Conservation (phyloP, 2,888 invertebrate species). For the Panopea generosa region DNA sequence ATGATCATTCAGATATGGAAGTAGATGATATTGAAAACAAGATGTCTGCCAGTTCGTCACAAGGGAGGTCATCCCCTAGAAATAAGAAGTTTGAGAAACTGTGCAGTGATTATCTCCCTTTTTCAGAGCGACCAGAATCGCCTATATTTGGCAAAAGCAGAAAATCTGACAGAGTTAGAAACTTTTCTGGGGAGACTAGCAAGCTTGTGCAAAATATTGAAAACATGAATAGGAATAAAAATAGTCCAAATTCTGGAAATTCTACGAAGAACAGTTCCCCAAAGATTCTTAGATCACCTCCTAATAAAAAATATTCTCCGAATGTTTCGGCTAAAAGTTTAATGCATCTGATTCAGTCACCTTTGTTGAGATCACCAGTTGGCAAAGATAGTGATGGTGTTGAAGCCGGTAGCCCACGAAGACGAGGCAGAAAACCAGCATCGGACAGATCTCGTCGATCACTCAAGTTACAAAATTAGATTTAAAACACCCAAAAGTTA, state of each 20-base stretch:
- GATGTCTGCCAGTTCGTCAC: not conserved
- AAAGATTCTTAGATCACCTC: constrained; percentile 42
- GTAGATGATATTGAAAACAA: constrained; percentile 13
- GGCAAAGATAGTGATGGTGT: constrained; percentile 4
- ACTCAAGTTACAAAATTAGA: constrained; percentile 62
- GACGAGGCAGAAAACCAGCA: constrained; percentile 24
- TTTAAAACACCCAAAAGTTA: no score
- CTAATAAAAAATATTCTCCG: constrained; percentile 71
- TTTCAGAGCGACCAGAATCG: constrained; percentile 42
- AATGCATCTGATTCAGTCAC: constrained; percentile 76
- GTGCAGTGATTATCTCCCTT: constrained; percentile 27
- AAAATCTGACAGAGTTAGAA: constrained; percentile 15
- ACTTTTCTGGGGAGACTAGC: constrained; percentile 20
- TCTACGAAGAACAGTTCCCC: not conserved
- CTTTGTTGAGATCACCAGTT: constrained; percentile 63
- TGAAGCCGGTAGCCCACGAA: constrained; percentile 30
- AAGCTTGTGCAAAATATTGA: constrained; percentile 7
- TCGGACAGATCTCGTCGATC: constrained; percentile 62
- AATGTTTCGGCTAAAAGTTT: constrained; percentile 74
- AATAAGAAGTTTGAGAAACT: constrained; percentile 29
- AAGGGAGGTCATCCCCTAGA: constrained; percentile 20
- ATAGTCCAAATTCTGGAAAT: not conserved
- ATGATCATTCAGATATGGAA: not conserved
- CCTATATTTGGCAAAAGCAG: constrained; percentile 34
- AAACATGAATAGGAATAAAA: not conserved